Base-by-base conservation (phyloP, 2,113 vertebrate species). In the Daphoenositta chrysoptera region DNA sequence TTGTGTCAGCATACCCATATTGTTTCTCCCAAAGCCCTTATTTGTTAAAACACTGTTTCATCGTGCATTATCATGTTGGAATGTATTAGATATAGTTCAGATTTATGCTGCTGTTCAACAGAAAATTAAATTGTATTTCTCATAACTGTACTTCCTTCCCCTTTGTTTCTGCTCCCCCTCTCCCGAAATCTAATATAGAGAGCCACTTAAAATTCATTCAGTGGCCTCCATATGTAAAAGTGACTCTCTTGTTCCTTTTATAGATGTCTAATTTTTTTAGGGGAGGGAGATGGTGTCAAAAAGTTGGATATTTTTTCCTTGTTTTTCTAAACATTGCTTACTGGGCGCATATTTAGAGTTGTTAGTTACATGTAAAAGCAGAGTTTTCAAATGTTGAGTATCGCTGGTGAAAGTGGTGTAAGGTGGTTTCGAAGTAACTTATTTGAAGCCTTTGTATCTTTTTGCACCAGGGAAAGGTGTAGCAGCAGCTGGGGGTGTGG, bases 71-170 rank as follows among this genome's bases (percentile, higher is more conserved):
- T 85, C 64, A 30, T 39, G 47, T 79, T 82, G 89, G 71, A 76
- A 71, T 71, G 81, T 60, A 83, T 80, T 65, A 90, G 91, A 51
- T 93, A 51, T 8, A 90, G 84, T 21, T 88, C 45, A 61, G 54
- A 83, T 83, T 89, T 86, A 79, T 44, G 84, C n/a, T 31, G 9
- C 61, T 93, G 19, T 69, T 91, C 77, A 84, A 76, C 71, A 86
- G 65, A 97, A 89, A 89, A 96, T 77, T 83, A 71, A 85, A 94
- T 89, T 72, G 53, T 47, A 33, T 95, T 93, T 92, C 75, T 95
- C 65, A 35, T 78, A 82, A 51, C 61, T 87, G 50, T 17, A 81
- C 86, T 97, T 94, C 95, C 86, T 94, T 95, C 90, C 94, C 76
- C 56, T 93, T 96, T 94, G 96, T 96, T 94, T 96, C 83, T 1